Base-by-base conservation (phyloP, 2,888 invertebrate species). In the Sturmia bella region DNA sequence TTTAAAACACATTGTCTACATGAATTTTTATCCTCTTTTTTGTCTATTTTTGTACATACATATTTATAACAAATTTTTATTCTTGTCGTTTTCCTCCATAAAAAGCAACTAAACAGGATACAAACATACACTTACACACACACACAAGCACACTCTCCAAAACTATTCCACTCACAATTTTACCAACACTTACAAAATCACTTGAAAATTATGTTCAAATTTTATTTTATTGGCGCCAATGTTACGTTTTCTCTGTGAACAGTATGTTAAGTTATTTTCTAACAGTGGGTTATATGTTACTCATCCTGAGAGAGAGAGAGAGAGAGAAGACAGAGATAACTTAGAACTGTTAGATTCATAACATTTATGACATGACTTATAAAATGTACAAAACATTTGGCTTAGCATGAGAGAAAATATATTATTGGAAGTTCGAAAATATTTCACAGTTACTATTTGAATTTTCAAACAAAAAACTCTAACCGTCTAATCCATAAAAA, bases 1-100 rank as follows among this genome's bases (percentile, higher is more conserved):
- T 57, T 59, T 15, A 56, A 78, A 64, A 43, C 39, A 72, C 24
- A 61, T 66, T 66, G 72, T 66, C 76, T 68, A 64, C 54, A 56
- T 32, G 13, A 17, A 48, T 17, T 64, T 1, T n/a, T 17, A 45
- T 24, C 2, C 21, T 64, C 37, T 50, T 17, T 11, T 52, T 7
- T 32, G 32, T 17, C 6, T 48, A 12, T 15, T 32, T 48, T 32
- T 45, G 19, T 61, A 4, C 24, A 3, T 7, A 32, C 1, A 5
- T 9, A 59, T 69, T 69, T 48, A 48, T 24, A 9, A 70, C 21
- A 59, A 48, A 13, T 50, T 48, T 59, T 21, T 45, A 9, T 15
- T 37, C 43, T 52, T 73, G 27, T 73, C 37, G 15, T 52, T 63
- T 12, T 61, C 41, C 50, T 52, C 27, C n/a, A 61, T 17, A n/a